Base-by-base conservation (phyloP, 2,797 vertebrate genomes). In the Betta splendens region DNA sequence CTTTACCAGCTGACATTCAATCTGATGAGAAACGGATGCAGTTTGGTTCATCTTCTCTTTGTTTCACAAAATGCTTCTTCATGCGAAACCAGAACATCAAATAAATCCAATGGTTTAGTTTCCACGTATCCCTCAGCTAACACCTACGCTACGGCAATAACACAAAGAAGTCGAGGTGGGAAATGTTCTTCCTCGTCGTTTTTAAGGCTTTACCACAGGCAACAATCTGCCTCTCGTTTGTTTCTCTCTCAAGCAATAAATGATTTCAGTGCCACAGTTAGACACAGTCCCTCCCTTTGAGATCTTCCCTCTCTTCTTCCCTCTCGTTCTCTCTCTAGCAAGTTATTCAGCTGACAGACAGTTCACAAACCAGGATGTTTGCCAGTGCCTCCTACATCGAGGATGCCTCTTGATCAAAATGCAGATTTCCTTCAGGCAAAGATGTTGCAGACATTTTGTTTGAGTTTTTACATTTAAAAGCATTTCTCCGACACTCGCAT, bases 11-110 rank as follows among this genome's bases (percentile, higher is more conserved):
- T 87, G 83, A 57, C 77, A 89, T 18, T 88, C 78, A 12, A 89
- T 87, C 76, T 90, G 88, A 83, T 89, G 88, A 17, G 87, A 86
- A 8, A 90, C 88, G 1, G 84, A 85, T 1, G 85, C 88, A 5
- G 88, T 90, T 79, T 90, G 88, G 60, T 90, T 89, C 88, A 90
- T 90, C 23, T 64, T 70, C 12, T 25, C 43, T 48, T 29, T 12
- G 29, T 31, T 51, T 26, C 13, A 9, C 43, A 1, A 3, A 62
- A 61, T 29, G 40, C 35, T 53, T 39, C 48, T 71, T 59, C 55
- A 38, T 28, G 15, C 44, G 38, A 31, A 31, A 26, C 10, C 18
- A 15, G 21, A 52, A 16, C 22, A 10, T 49, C 49, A 17, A 42
- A 8, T 51, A 26, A 44, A 53, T 26, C 18, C n/a, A 3, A 28